These are phyloP conservation scores for Nycticryphes semicollaris DNA, from an alignment of 2,113 vertebrate species.

Conservation along the genomic window DNA sequence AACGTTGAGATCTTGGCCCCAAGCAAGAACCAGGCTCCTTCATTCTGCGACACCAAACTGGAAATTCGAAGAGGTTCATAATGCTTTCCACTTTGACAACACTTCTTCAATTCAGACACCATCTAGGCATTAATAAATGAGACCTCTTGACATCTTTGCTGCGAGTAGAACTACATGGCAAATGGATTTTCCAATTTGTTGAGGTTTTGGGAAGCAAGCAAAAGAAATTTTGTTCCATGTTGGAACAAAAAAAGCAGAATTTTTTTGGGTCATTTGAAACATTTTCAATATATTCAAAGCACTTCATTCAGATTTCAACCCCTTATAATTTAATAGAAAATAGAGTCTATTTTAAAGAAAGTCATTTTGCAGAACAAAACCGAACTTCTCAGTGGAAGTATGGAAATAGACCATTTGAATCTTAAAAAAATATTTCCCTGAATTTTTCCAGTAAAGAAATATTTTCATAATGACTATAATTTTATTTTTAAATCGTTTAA, in stretches of 20 bases:
- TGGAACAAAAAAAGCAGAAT: neutral
- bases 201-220: constrained; percentile 40
- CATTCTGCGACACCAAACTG: neutral
- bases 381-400: neutral
- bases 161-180: neutral
- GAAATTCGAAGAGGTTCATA: neutral
- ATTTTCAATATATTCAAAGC: constrained; percentile 55
- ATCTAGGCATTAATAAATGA: neutral
- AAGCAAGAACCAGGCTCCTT: neutral
- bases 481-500: constrained; percentile 39
- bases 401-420: constrained; percentile 46
- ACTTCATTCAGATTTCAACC: constrained; percentile 62
- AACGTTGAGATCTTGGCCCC: neutral
- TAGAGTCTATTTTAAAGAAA: constrained; percentile 54
- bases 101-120: neutral
- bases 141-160: neutral
- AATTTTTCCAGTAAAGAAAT: constrained; percentile 47
- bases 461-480: constrained; percentile 36
- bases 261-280: constrained; percentile 21
- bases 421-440: constrained; percentile 9
- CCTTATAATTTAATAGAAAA: constrained; percentile 45
- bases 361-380: constrained; percentile 58
- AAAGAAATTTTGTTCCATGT: neutral
- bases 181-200: constrained; percentile 53
- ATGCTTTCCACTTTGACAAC: neutral